phyloP scores from a whole-genome alignment of 2,888 invertebrate genomes.

The Pasiphila rectangulata region DNA sequence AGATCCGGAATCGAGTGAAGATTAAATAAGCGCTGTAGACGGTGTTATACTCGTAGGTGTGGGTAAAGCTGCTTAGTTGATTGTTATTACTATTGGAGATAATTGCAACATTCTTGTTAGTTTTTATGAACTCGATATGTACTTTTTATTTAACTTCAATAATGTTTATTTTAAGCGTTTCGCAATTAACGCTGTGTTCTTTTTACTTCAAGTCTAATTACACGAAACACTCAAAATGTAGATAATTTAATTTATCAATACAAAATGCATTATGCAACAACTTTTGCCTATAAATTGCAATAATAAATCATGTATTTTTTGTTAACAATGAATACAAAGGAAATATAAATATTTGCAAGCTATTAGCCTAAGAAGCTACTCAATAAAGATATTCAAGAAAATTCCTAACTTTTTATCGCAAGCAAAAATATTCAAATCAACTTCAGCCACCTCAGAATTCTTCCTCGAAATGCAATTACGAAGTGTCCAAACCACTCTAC shows the following conservation, averaged over 20 bases:
- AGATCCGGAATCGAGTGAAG: conserved; percentile 18
- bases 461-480: conserved; percentile 56
- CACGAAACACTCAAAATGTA: background rate
- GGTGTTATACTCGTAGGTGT: conserved; percentile 23
- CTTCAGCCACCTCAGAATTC: conserved; percentile 16
- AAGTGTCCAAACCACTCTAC: conserved; percentile 64
- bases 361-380: too few relatives aligned
- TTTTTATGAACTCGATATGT: conserved; percentile 18
- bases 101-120: conserved; percentile 27
- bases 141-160: conserved; percentile 8
- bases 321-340: too few relatives aligned
- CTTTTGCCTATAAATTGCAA: background rate
- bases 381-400: background rate
- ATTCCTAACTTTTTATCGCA: background rate
- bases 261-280: conserved; percentile 1
- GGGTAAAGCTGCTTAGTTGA: conserved; percentile 19
- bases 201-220: background rate
- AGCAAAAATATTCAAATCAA: conserved; percentile 15
- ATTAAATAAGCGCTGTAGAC: conserved; percentile 1
- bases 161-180: background rate
- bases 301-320: background rate
- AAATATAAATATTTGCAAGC: too few relatives aligned
- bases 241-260: background rate
- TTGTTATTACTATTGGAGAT: conserved; percentile 28
- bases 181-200: background rate